Evolutionary conservation across 2,113 vertebrate species (phyloP).

Genomic region (Takifugu flavidus): DNA sequence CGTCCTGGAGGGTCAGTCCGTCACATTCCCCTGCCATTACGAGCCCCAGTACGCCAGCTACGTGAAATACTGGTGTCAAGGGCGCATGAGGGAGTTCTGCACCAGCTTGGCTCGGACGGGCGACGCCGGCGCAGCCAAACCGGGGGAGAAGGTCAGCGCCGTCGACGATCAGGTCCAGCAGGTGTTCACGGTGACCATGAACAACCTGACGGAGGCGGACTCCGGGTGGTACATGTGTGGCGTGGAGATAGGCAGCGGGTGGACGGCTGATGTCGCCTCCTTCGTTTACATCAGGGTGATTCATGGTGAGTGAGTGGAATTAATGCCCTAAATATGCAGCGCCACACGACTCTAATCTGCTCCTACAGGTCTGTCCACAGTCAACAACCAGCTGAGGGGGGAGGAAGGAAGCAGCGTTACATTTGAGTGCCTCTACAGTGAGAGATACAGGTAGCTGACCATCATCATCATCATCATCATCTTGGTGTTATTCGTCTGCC

Average conservation of each 20-base stretch:
- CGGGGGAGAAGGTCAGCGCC: constrained; percentile 46
- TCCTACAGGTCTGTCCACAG: constrained; percentile 60
- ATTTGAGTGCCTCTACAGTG: constrained; percentile 69
- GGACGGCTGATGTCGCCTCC: constrained; percentile 47
- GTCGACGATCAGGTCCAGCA: constrained; percentile 63
- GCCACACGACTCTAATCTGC: neutral
- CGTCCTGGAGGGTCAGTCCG: constrained; percentile 61
- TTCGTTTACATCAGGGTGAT: constrained; percentile 63
- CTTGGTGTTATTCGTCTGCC: constrained; percentile 1
- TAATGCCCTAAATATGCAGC: neutral
- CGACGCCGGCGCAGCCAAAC: neutral
- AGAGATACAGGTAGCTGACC: constrained; percentile 63
- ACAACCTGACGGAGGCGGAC: constrained; percentile 48
- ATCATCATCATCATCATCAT: no score
- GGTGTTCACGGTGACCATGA: constrained; percentile 72
- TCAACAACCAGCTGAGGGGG: constrained; percentile 49
- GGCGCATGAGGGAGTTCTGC: constrained; percentile 66
- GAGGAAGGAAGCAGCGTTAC: constrained; percentile 64
- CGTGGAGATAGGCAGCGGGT: constrained; percentile 63
- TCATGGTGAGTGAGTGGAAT: constrained; percentile 59
- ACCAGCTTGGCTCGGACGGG: constrained; percentile 64
- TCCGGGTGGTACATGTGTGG: constrained; percentile 74
- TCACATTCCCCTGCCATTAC: constrained; percentile 69
- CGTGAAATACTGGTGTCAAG: constrained; percentile 76
- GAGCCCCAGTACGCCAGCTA: constrained; percentile 63